A percentile compares a stretch with the other conserved stretches of the same genome.
Conservation (phyloP, 1,140 invertebrate genomes). For the Cataglyphis hispanica region DNA sequence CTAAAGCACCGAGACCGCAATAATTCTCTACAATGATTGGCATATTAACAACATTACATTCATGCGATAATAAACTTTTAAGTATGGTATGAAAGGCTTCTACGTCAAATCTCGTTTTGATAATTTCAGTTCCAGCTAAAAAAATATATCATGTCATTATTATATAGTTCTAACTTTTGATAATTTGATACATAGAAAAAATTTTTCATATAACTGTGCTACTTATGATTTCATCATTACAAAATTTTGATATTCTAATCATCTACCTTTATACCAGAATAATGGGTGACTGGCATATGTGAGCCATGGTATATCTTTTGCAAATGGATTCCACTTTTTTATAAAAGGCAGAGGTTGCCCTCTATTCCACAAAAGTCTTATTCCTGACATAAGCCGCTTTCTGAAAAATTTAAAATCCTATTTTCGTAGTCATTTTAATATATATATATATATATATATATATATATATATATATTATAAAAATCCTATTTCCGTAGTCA, state of each 20-base stretch:
- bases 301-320: conserved; percentile 91
- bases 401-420: conserved; percentile 81
- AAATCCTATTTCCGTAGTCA: conserved; percentile 25
- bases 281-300: conserved; percentile 94
- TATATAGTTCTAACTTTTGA: background rate
- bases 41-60: conserved; percentile 85
- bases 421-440: background rate
- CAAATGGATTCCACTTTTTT: conserved; percentile 95
- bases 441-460: background rate
- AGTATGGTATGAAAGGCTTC: conserved; percentile 87
- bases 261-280: conserved; percentile 91
- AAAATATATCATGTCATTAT: background rate
- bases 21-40: conserved; percentile 94
- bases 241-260: conserved; percentile 12
- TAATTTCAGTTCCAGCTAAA: conserved; percentile 77
- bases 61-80: conserved; percentile 72
- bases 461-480: too few relatives aligned
- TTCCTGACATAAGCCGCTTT: conserved; percentile 90
- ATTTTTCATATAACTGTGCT: background rate
- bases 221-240: conserved; percentile 15
- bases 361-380: conserved; percentile 92
- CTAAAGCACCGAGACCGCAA: conserved; percentile 91
- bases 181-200: background rate
- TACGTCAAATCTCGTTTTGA: conserved; percentile 87
- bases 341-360: conserved; percentile 89